These are phyloP conservation scores for Gymnogyps californianus DNA, from an alignment of 2,113 vertebrate species.

Conservation along the genomic window DNA sequence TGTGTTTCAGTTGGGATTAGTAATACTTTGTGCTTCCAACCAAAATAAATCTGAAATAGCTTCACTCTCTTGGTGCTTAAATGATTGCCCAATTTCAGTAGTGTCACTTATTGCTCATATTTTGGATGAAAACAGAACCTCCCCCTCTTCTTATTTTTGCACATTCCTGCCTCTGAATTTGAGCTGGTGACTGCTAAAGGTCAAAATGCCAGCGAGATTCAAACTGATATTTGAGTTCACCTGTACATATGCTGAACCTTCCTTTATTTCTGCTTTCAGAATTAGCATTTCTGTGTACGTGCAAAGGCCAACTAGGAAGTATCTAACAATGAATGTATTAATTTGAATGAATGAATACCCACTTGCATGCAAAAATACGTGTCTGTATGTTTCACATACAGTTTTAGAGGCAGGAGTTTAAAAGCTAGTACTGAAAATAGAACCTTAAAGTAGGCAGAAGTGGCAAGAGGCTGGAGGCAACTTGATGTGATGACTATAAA, in stretches of 20 bases:
- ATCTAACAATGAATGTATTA: background rate
- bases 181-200: background rate
- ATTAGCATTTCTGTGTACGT: background rate
- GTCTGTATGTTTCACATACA: background rate
- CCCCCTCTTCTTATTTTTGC: background rate
- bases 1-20: background rate
- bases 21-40: background rate
- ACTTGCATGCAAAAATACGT: background rate
- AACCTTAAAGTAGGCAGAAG: background rate
- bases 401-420: background rate
- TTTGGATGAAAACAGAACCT: background rate
- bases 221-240: background rate
- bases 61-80: background rate
- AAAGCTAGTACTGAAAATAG: background rate
- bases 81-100: background rate
- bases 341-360: background rate
- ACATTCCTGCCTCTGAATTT: background rate
- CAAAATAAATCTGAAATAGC: background rate
- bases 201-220: background rate
- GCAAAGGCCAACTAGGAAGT: background rate
- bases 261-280: background rate
- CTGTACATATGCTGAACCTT: background rate
- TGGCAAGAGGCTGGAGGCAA: background rate
- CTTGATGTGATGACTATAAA: background rate
- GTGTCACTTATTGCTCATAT: background rate